Conservation (phyloP, 2,797 vertebrate genomes). For the Pterois miles region DNA sequence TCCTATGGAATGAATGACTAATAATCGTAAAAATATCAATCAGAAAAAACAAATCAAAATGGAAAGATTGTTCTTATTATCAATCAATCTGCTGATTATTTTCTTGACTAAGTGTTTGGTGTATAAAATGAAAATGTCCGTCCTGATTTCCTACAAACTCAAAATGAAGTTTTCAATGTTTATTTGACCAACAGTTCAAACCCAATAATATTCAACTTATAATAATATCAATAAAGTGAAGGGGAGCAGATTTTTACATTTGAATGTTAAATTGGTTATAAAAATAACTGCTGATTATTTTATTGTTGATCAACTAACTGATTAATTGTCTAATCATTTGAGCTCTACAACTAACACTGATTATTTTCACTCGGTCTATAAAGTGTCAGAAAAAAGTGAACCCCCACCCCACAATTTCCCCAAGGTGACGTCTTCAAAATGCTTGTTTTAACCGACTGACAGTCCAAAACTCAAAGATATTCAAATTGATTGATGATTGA, state of each 20-base stretch:
- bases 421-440: not conserved
- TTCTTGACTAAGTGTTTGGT: not conserved
- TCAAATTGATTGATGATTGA: accelerated
- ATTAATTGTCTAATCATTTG: too few relatives aligned
- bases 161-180: not conserved
- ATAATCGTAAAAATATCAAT: not conserved
- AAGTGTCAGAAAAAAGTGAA: not conserved
- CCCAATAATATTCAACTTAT: not conserved
- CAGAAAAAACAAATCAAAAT: not conserved
- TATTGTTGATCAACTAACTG: not conserved
- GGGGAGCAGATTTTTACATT: not conserved
- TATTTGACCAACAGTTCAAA: not conserved
- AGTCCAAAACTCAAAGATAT: not conserved
- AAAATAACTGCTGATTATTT: not conserved
- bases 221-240: not conserved
- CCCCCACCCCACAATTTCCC: not conserved
- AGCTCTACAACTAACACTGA: not conserved
- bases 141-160: not conserved
- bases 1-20: not conserved
- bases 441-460: not conserved
- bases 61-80: not conserved
- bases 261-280: not conserved
- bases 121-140: not conserved
- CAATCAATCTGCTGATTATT: not conserved
- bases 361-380: not conserved